Evolutionary conservation across 2,888 invertebrate genomes (phyloP).

Genomic region (Oscheius myriophilus): DNA sequence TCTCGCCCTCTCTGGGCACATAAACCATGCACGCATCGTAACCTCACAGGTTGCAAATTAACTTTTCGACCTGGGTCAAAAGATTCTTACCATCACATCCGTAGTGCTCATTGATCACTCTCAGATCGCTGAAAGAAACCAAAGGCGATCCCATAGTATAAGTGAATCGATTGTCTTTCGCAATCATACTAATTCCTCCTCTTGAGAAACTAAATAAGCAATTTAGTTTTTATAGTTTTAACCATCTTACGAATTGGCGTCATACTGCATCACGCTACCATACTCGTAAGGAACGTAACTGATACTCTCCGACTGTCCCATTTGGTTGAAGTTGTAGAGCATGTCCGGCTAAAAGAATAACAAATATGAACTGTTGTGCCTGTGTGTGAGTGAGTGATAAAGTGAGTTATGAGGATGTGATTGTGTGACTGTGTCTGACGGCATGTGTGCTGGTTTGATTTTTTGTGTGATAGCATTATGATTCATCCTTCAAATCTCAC

Average conservation of each 20-base stretch:
- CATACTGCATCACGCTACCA: conserved; percentile 43
- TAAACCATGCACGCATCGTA: too few species aligned
- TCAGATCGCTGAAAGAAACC: conserved; percentile 18
- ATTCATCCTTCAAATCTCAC: too few species aligned
- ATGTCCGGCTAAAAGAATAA: neutral
- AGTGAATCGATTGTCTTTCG: conserved; percentile 5
- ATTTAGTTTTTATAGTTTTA: neutral
- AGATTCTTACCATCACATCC: conserved; percentile 29
- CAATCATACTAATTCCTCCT: conserved; percentile 4
- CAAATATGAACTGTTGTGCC: too few species aligned
- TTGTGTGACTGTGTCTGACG: too few species aligned
- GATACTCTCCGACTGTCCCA: neutral
- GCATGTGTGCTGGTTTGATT: too few species aligned
- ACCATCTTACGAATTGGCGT: conserved; percentile 25
- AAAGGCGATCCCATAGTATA: conserved; percentile 22
- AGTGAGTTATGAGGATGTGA: too few species aligned
- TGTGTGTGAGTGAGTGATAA: too few species aligned
- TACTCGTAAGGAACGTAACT: conserved; percentile 17
- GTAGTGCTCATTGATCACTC: conserved; percentile 20
- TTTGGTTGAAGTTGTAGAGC: conserved; percentile 10
- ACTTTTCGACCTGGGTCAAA: neutral
- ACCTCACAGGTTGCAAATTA: too few species aligned
- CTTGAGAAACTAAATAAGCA: too few species aligned
- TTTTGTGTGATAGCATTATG: too few species aligned
- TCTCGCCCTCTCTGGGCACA: too few species aligned